Evolutionary conservation across 2,113 vertebrate genomes (phyloP), one percentile per base, ranked within the genome.

Genomic region (Phasianus colchicus): DNA sequence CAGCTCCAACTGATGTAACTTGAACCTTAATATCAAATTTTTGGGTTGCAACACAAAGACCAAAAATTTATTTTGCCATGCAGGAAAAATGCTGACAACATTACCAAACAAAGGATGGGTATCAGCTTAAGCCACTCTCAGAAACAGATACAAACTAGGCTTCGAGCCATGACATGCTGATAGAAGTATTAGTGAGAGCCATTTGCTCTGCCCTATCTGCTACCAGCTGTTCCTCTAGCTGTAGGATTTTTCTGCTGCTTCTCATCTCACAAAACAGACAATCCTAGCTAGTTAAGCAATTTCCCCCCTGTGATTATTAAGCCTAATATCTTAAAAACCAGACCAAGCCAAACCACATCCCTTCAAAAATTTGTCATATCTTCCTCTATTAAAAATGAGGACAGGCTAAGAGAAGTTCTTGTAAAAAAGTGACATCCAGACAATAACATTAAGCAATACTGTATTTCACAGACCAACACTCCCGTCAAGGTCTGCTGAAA

Each of bases 31-130:
- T 63, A 89, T 71, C 67, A 70, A 42, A 94, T 60, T 64, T 89
- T 34, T 18, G 54, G 25, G 10, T 65, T 89, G 71, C 74, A 91
- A 93, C 81, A 91, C 74, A 69, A 71, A 89, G 38, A 57, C 50
- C 13, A 87, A 95, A 91, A 92, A 89, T 70, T 81, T 82, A 10
- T 82, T 82, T 43, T 89, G 87, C 79, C 91, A 85, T 66, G 80
- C 34, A 64, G 72, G 89, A 92, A 96, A 95, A 93, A 96, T 77
- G 74, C 65, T 71, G 94, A 92, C 78, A 55, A 58, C 36, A 29
- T 83, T 73, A 94, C 34, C 71, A 83, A 89, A 92, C 13, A 76
- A 76, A 82, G 82, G 57, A 4, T 3, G 54, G 77, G 63, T 85
- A 58, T 87, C 69, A 82, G 71, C 50, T 79, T 74, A 83, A 87